Evolutionary conservation across 2,888 invertebrate genomes (phyloP).

Genomic region (Ectemnius cavifrons): DNA sequence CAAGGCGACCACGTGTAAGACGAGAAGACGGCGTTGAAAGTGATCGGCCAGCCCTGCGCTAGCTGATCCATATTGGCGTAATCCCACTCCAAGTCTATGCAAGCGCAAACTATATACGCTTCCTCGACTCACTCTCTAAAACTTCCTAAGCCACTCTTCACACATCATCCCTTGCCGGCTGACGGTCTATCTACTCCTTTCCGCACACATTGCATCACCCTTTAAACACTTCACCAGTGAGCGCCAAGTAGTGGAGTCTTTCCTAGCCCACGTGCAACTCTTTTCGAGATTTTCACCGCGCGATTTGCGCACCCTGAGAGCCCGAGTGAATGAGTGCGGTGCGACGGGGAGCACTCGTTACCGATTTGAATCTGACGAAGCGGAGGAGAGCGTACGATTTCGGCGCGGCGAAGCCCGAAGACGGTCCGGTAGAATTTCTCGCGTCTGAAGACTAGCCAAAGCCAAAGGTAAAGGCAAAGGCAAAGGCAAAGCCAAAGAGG

Average conservation of each 20-base stretch:
- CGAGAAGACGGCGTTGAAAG: conserved; percentile 22
- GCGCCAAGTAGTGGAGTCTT: too few species aligned
- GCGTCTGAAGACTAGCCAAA: conserved; percentile 41
- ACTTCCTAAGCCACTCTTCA: not conserved
- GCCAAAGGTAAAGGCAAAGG: too few species aligned
- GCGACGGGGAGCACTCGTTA: too few species aligned
- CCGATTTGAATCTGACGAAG: not conserved
- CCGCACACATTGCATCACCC: not conserved
- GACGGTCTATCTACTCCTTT: not conserved
- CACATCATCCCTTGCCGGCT: not conserved
- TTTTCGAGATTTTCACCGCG: too few species aligned
- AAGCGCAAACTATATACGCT: too few species aligned
- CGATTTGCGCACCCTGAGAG: too few species aligned
- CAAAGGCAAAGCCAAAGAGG: conserved; percentile 22
- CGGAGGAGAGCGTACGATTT: conserved; percentile 1
- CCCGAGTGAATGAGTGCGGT: too few species aligned
- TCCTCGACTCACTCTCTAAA: too few species aligned
- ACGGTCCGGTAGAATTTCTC: conserved; percentile 36
- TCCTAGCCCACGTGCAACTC: too few species aligned
- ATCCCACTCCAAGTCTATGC: too few species aligned
- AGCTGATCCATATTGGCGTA: conserved; percentile 16
- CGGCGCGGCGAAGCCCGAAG: conserved; percentile 6
- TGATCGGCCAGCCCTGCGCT: conserved; percentile 22
- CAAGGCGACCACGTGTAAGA: conserved; percentile 51
- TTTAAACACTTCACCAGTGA: too few species aligned